Base-by-base conservation (phyloP, 2,888 invertebrate genomes). In the Halocaridina rubra region DNA sequence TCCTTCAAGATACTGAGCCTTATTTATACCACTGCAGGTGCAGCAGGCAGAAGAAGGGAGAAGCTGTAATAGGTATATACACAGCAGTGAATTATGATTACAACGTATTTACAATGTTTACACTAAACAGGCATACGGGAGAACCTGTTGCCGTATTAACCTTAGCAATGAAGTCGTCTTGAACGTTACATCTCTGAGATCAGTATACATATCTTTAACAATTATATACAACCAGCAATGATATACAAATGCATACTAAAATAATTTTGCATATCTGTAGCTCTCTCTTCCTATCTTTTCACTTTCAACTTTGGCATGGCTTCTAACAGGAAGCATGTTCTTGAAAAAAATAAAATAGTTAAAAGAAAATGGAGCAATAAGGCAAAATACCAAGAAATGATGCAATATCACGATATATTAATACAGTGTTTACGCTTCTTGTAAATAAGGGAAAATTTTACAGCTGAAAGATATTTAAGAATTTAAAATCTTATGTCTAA, bases 161-260 rank as follows among this genome's bases (percentile, higher is more conserved):
- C 78, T 67, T 69, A 79, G 29, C 71, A 79, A 53, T 69, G 67
- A 69, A 79, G 79, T 69, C n/a, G n/a, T n/a, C 79, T 79, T 79
- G 67, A 67, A 79, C 67, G 69, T 69, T 53, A 79, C 67, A 79
- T 67, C 79, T 74, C 72, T 80, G 80, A 80, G 80, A 80, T 80
- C 80, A 80, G 71, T 71, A 59, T 79, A 79, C 79, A 79, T 67
- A 67, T 80, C 69, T 59, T 67, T 61, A 80, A 80, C 80, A 80
- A 74, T 53, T 80, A 72, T 80, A 30, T 80, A 80, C 80, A 80
- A 61, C 72, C 74, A 80, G 59, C 72, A 61, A 57, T 80, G 72
- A 80, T 80, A 80, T 80, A 80, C 80, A 80, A 80, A 80, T 72
- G 80, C 80, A 80, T 80, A 80, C 72, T 74, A 80, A 80, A 80